These are phyloP conservation scores for Noctilio leporinus DNA, from an alignment of 2,113 vertebrate species.

Conservation along the genomic window DNA sequence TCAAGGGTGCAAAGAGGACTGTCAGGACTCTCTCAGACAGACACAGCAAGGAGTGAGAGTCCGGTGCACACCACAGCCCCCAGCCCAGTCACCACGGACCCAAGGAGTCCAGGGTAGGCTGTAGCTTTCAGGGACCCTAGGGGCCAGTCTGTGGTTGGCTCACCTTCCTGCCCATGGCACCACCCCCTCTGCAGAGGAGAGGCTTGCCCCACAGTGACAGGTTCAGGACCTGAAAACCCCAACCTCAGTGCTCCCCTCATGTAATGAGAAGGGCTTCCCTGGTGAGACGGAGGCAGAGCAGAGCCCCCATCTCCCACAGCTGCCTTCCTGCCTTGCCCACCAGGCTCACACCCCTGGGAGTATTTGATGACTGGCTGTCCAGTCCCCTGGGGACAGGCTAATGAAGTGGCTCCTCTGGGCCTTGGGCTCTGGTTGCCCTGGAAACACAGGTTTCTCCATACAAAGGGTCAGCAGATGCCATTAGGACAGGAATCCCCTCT, in stretches of 20 bases:
- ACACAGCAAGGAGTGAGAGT: background rate
- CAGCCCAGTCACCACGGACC: background rate
- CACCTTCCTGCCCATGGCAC: background rate
- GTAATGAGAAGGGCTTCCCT: background rate
- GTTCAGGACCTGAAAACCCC: background rate
- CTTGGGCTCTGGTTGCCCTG: slow-evolving; percentile 37
- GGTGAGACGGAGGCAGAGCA: background rate
- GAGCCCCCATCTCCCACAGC: background rate
- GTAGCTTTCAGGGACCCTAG: background rate
- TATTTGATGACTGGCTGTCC: slow-evolving; percentile 46
- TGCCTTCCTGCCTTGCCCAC: background rate
- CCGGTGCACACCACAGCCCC: background rate
- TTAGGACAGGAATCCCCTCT: background rate
- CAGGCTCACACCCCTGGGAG: background rate
- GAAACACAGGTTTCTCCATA: slow-evolving; percentile 53
- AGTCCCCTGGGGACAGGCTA: slow-evolving; percentile 44
- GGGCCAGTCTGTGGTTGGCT: background rate
- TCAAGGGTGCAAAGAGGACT: background rate
- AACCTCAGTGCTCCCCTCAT: background rate
- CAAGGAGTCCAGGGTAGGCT: background rate
- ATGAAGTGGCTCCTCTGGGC: slow-evolving; percentile 18
- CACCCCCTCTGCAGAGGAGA: background rate
- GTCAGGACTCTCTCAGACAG: background rate
- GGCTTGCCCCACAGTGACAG: background rate
- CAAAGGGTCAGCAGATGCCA: slow-evolving; percentile 43